Percentiles rank a stretch among this genome's conserved stretches.
These are phyloP conservation scores for Triops longicaudatus DNA, from an alignment of 1,140 invertebrate species.

Conservation along the genomic window DNA sequence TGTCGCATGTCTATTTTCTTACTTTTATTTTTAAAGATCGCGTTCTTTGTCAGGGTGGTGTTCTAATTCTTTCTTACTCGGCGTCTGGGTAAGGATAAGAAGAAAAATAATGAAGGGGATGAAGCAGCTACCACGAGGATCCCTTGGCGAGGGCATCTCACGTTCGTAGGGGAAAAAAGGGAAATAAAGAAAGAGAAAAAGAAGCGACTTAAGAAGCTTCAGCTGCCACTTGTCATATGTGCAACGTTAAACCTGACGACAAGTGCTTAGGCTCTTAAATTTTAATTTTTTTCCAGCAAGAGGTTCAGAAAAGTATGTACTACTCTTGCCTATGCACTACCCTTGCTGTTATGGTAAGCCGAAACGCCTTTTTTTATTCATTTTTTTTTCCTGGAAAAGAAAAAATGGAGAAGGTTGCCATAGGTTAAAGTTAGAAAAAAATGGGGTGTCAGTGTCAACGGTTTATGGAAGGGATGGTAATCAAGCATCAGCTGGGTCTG, in stretches of 20 bases:
- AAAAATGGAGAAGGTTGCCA: background rate
- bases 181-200: background rate
- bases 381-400: background rate
- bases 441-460: slow-evolving; percentile 5
- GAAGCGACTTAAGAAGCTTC: background rate
- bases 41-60: background rate
- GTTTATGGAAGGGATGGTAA: background rate
- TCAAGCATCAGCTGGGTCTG: background rate
- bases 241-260: slow-evolving; percentile 11
- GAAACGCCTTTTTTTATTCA: background rate
- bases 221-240: slow-evolving; percentile 12
- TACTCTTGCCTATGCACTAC: background rate
- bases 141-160: background rate
- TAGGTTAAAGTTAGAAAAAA: slow-evolving; percentile 12
- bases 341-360: background rate
- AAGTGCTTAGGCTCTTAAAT: slow-evolving; percentile 9
- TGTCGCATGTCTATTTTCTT: background rate
- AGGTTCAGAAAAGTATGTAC: background rate
- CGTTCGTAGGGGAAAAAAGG: background rate
- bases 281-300: background rate
- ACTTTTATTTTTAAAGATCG: background rate
- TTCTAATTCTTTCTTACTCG: slow-evolving; percentile 1
- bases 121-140: background rate
- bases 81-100: background rate
- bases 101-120: background rate